Percentiles rank a stretch among this genome's conserved stretches.
These are phyloP conservation scores for Hippasteria phrygiana DNA, from an alignment of 53 echinoderm and acorn worm genomes.

Conservation along the genomic window DNA sequence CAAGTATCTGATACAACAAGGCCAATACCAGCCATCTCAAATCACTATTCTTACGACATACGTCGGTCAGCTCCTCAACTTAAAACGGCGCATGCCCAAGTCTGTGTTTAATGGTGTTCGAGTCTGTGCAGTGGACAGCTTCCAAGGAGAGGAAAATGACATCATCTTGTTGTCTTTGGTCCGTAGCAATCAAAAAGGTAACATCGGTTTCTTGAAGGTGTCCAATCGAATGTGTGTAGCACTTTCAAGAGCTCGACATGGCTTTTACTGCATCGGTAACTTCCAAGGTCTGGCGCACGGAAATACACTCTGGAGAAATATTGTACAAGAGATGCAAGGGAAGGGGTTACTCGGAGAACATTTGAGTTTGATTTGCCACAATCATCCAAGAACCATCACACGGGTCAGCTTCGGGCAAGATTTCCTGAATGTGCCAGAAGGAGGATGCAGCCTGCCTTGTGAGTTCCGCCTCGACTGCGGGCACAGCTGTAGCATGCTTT, in stretches of 20 bases:
- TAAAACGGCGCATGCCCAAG: conserved; percentile 69
- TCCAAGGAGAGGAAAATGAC: conserved; percentile 91
- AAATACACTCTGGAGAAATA: conserved; percentile 54
- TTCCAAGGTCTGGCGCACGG: conserved; percentile 66
- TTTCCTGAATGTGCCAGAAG: conserved; percentile 79
- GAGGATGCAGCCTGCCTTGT: conserved; percentile 83
- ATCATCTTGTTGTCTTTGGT: conserved; percentile 85
- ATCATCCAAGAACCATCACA: conserved; percentile 73
- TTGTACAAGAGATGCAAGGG: conserved; percentile 58
- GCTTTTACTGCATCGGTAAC: conserved; percentile 89
- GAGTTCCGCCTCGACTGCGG: conserved; percentile 79
- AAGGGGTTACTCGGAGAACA: conserved; percentile 55
- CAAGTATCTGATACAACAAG: conserved; percentile 84
- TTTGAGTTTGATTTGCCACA: conserved; percentile 76
- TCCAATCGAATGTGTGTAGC: conserved; percentile 84
- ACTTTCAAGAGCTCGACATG: conserved; percentile 79
- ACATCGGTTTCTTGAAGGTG: conserved; percentile 77
- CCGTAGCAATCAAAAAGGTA: conserved; percentile 75
- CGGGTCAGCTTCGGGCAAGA: conserved; percentile 41
- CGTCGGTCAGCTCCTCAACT: conserved; percentile 74
- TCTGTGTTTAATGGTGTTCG: conserved; percentile 53
- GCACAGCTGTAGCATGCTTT: conserved; percentile 83
- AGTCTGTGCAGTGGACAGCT: conserved; percentile 76
- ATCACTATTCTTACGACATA: conserved; percentile 88
- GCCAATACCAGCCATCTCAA: conserved; percentile 72